Conservation (phyloP, 2,888 invertebrate genomes). For the Melieria picta region DNA sequence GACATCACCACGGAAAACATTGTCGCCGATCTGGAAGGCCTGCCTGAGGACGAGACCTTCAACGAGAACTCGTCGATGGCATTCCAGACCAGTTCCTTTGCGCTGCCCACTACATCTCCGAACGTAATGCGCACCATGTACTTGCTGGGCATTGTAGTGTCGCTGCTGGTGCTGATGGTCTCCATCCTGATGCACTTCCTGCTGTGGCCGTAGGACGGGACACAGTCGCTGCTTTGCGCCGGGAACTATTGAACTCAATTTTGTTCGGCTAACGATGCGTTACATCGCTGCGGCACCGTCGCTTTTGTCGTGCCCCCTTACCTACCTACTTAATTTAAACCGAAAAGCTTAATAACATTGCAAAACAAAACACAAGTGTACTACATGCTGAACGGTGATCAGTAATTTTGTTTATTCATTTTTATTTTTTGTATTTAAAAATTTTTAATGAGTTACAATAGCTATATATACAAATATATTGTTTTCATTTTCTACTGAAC, state of each 20-base stretch:
- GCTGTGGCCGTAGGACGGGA: too few relatives aligned
- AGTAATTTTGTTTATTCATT: neutral
- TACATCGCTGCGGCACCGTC: too few relatives aligned
- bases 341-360: neutral
- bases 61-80: slow-evolving; percentile 36
- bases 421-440: neutral
- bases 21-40: slow-evolving; percentile 79
- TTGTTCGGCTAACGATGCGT: too few relatives aligned
- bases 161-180: slow-evolving; percentile 70
- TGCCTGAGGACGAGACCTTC: slow-evolving; percentile 76
- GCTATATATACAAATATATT: too few relatives aligned
- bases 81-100: slow-evolving; percentile 30
- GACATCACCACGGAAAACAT: slow-evolving; percentile 76
- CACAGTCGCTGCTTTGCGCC: too few relatives aligned
- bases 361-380: neutral
- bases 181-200: slow-evolving; percentile 72
- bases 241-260: too few relatives aligned
- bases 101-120: slow-evolving; percentile 24
- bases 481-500: neutral
- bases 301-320: neutral
- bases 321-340: slow-evolving; percentile 1
- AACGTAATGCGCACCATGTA: slow-evolving; percentile 70
- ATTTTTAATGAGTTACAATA: neutral
- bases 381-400: neutral
- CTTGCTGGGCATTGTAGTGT: slow-evolving; percentile 70